Evolutionary conservation across 2,113 vertebrate genomes (phyloP).

Genomic region (Fregetta grallaria): DNA sequence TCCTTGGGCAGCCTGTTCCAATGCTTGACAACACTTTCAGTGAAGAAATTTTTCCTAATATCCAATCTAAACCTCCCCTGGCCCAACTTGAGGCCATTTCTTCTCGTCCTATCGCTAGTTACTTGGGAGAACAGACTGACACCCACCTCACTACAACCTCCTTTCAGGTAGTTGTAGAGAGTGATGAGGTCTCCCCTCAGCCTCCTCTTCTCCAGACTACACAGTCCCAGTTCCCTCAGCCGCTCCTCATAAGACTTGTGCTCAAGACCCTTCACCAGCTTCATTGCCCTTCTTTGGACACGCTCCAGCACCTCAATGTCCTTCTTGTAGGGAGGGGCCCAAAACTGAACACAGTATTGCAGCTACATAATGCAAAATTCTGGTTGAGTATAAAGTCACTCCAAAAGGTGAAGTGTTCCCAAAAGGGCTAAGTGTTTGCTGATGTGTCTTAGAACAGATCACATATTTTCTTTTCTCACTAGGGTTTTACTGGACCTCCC

Average conservation of each 20-base stretch:
- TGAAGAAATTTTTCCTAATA: background rate
- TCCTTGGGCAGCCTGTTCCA: background rate
- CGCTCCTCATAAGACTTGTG: background rate
- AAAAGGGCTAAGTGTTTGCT: background rate
- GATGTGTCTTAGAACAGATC: background rate
- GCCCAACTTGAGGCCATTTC: background rate
- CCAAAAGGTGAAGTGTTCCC: background rate
- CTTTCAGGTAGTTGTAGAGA: background rate
- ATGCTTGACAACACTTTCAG: background rate
- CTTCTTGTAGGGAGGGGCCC: background rate
- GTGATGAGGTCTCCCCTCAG: background rate
- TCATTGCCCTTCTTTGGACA: background rate
- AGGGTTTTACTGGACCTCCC: background rate
- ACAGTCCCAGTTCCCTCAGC: background rate
- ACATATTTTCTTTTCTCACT: background rate
- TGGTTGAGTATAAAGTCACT: accelerated
- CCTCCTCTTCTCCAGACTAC: background rate
- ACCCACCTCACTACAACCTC: background rate
- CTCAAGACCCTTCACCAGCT: background rate
- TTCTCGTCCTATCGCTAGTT: background rate
- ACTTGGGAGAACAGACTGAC: background rate
- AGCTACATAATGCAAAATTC: background rate
- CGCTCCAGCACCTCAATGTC: background rate
- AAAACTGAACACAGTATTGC: background rate
- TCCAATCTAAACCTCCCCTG: background rate